phyloP scores from a whole-genome alignment of 2,888 invertebrate species.

The Hylaea fasciaria region DNA sequence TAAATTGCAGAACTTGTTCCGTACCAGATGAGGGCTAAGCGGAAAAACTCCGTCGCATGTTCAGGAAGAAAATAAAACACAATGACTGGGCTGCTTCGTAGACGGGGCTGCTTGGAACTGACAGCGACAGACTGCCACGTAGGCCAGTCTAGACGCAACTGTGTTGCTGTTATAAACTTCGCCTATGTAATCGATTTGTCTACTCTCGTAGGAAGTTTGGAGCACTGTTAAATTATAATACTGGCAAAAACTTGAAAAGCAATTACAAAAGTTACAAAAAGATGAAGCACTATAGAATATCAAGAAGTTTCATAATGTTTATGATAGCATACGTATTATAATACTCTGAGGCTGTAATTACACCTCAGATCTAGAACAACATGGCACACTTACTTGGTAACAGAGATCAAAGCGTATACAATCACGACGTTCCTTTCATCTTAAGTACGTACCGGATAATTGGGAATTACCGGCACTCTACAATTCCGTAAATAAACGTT shows the following conservation, averaged over 20 bases:
- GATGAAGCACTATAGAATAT: too few relatives aligned
- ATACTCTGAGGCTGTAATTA: too few relatives aligned
- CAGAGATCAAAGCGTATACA: not conserved
- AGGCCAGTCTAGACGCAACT: slow-evolving; percentile 47
- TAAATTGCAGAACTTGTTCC: slow-evolving; percentile 15
- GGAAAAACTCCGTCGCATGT: slow-evolving; percentile 45
- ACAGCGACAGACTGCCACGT: slow-evolving; percentile 64
- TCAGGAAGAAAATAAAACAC: slow-evolving; percentile 59
- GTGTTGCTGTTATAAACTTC: slow-evolving; percentile 43
- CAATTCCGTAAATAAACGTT: slow-evolving; percentile 3
- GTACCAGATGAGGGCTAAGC: slow-evolving; percentile 36
- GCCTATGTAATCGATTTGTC: slow-evolving; percentile 44
- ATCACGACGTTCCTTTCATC: not conserved
- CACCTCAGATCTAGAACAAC: not conserved
- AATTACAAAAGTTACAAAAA: too few relatives aligned
- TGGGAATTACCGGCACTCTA: slow-evolving; percentile 7
- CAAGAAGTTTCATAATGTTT: too few relatives aligned
- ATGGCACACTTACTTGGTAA: slow-evolving; percentile 10
- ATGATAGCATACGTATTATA: too few relatives aligned
- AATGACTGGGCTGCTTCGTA: too few relatives aligned
- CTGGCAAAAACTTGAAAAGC: too few relatives aligned
- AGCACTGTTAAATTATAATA: too few relatives aligned
- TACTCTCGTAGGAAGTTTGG: slow-evolving; percentile 3
- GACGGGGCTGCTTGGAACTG: slow-evolving; percentile 73
- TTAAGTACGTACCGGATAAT: not conserved